Base-by-base conservation (phyloP, 2,888 invertebrate species). In the Adelphocoris suturalis region DNA sequence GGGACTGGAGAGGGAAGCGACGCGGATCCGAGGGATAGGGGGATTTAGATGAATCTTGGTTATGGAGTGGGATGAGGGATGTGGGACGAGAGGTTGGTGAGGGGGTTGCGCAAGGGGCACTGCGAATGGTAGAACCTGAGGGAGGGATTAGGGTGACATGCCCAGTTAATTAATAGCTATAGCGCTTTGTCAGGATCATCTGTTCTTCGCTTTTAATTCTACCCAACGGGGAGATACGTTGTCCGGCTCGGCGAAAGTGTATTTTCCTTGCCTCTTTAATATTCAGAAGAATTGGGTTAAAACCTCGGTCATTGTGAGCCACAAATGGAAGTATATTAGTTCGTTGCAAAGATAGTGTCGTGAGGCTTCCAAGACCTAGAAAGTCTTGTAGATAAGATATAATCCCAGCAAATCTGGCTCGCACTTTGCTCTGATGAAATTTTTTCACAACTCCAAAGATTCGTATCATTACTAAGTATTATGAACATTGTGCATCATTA, bases 11-110 rank as follows among this genome's bases (percentile, higher is more conserved):
- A 19, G 37, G 78, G 78, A 19, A 78, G 47, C 46, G 37, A 16
- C 2, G 13, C 14, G 46, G 47, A 46, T 46, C 46, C 37, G 28
- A 19, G 19, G 80, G 52, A 82, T 37, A 57, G 19, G 85, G 61
- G 85, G 85, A 85, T 85, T 85, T 85, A 85, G 57, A 85, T 85
- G 85, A 85, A 85, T 85, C 85, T 85, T 85, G 85, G 57, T 57
- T 48, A 28, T 52, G 85, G 85, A 57, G 16, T 68, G 68, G 27
- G 68, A 23, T 7, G 23, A 23, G 23, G n/a, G 23, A 11, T 23
- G 68, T 68, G 12, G 23, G 23, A 23, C 23, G 19, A 13, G 19
- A 19, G 27, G 19, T 68, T 13, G 68, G 23, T 23, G 68, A 23
- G 19, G 19, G 46, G 78, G 46, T 16, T 14, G 78, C 14, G 46